Conservation (phyloP, 2,797 vertebrate species). For the Ctenopoma multispine region DNA sequence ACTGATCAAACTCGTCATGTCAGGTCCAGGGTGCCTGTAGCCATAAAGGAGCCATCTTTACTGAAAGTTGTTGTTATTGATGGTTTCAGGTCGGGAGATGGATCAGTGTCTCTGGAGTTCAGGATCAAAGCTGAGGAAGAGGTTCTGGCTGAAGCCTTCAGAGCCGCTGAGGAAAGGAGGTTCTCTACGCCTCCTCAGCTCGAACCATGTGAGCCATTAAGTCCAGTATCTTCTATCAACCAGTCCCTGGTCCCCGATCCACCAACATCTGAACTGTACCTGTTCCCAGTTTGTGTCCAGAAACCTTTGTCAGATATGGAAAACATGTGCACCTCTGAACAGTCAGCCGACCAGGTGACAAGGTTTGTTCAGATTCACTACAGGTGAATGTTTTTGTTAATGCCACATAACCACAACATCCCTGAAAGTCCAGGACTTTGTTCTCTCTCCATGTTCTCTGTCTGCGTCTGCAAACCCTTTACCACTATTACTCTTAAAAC, state of each 20-base stretch:
- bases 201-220: neutral
- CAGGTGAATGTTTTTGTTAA: too few species aligned
- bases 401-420: too few species aligned
- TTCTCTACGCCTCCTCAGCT: neutral
- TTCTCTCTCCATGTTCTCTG: too few species aligned
- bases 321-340: neutral
- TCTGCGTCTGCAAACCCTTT: too few species aligned
- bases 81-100: slow-evolving; percentile 5
- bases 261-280: slow-evolving; percentile 1
- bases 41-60: too few species aligned
- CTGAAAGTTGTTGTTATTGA: neutral
- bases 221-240: neutral
- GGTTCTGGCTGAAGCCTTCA: slow-evolving; percentile 26
- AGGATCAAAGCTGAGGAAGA: slow-evolving; percentile 37
- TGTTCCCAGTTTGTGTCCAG: slow-evolving; percentile 4
- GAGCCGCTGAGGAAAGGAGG: neutral
- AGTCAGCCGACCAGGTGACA: slow-evolving; percentile 4
- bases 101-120: slow-evolving; percentile 16
- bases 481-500: too few species aligned
- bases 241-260: neutral
- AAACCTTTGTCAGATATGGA: neutral
- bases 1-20: neutral
- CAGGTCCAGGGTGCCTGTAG: too few species aligned
- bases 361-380: slow-evolving; percentile 30
- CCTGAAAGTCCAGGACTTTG: too few species aligned